phyloP scores from a whole-genome alignment of 2,113 vertebrate genomes.

The Pseudorhombus dupliciocellatus region DNA sequence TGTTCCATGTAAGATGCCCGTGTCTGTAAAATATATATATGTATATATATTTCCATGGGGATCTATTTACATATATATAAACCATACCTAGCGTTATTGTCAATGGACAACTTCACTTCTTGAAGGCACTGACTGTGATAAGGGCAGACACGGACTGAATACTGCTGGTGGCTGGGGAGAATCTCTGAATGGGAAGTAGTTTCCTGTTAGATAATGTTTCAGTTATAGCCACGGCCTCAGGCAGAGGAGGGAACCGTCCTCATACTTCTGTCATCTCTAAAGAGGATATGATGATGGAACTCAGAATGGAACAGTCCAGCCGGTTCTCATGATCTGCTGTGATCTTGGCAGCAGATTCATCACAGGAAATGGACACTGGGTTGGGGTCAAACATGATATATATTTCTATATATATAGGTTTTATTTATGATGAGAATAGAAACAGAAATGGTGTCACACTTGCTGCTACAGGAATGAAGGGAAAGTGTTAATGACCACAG shows the following conservation, averaged over 20 bases:
- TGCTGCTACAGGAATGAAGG: background rate
- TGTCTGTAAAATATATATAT: no score
- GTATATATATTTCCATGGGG: no score
- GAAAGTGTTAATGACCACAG: conserved; percentile 1
- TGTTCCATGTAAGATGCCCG: background rate
- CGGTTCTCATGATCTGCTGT: conserved; percentile 12
- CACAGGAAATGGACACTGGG: conserved; percentile 25
- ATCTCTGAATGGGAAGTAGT: no score
- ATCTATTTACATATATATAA: no score
- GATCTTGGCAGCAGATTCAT: conserved; percentile 24
- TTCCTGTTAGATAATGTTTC: no score
- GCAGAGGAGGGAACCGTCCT: background rate
- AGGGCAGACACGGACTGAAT: background rate
- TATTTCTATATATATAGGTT: conserved; percentile 4
- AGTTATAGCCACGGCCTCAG: no score
- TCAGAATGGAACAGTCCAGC: background rate
- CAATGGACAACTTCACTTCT: no score
- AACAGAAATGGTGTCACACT: background rate
- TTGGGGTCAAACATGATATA: conserved; percentile 30
- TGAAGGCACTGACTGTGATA: no score
- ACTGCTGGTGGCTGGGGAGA: no score
- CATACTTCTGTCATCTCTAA: background rate
- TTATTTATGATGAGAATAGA: conserved; percentile 1
- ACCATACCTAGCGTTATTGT: no score
- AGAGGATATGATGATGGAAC: background rate